Conservation (phyloP, 2,113 vertebrate species). For the Mungos mungo region DNA sequence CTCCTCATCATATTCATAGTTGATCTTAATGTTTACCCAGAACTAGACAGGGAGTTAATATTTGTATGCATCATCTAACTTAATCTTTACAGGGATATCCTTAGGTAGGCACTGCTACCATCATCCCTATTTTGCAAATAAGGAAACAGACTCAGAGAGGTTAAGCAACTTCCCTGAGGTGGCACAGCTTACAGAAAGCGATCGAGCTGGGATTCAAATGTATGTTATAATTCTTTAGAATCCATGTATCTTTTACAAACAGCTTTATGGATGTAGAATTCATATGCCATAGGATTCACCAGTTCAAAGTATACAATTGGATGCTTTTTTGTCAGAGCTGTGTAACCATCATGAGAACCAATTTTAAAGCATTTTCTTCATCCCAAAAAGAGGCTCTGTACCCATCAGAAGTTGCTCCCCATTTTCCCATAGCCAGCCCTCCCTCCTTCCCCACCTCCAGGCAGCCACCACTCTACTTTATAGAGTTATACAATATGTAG, state of each 20-base stretch:
- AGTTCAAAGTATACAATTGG: neutral
- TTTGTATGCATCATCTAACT: neutral
- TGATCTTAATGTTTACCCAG: neutral
- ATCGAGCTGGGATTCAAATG: conserved; percentile 34
- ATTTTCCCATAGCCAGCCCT: neutral
- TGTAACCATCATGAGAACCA: neutral
- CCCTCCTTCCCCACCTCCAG: neutral
- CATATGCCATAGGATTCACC: neutral
- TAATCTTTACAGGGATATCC: neutral
- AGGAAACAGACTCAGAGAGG: conserved; percentile 50
- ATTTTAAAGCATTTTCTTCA: neutral
- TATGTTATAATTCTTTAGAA: conserved; percentile 58
- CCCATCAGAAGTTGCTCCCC: neutral
- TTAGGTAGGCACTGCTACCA: neutral
- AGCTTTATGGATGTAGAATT: neutral
- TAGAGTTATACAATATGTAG: neutral
- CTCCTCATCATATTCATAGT: neutral
- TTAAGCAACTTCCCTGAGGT: neutral
- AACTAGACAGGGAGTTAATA: neutral
- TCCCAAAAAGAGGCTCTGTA: neutral
- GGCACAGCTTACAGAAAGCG: neutral
- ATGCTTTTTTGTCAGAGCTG: neutral
- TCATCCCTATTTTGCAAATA: neutral
- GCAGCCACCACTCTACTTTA: neutral
- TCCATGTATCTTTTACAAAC: neutral